Conservation (phyloP, 2,113 vertebrate species). For the Psilopsiagon aurifrons region DNA sequence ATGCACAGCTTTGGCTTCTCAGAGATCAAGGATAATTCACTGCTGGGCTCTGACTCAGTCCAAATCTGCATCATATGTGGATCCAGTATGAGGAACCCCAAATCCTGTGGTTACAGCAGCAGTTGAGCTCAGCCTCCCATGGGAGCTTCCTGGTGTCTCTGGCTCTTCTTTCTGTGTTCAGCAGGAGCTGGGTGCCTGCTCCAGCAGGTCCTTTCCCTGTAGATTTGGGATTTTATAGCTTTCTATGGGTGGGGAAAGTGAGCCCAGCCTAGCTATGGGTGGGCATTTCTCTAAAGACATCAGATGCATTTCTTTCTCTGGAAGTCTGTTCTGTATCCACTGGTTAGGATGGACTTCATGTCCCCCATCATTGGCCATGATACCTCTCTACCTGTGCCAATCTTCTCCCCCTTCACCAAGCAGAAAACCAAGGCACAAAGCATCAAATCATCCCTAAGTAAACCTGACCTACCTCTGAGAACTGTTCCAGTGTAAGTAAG, state of each 20-base stretch:
- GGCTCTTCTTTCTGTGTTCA: not conserved
- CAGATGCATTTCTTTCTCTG: not conserved
- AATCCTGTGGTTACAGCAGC: not conserved
- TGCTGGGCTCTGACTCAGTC: not conserved
- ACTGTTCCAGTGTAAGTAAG: not conserved
- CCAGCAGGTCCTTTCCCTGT: not conserved
- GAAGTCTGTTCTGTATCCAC: not conserved
- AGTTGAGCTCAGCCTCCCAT: not conserved
- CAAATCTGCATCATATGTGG: not conserved
- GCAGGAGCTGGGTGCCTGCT: not conserved
- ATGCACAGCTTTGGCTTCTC: not conserved
- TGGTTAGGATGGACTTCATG: not conserved
- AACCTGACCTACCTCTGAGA: not conserved
- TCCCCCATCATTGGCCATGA: not conserved
- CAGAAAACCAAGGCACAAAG: not conserved
- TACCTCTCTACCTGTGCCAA: not conserved
- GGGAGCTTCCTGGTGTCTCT: not conserved
- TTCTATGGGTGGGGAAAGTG: not conserved
- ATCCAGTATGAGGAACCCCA: not conserved
- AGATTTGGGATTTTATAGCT: not conserved
- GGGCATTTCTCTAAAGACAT: not conserved
- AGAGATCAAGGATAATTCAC: not conserved
- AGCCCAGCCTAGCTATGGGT: not conserved
- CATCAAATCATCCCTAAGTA: not conserved
- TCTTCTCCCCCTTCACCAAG: not conserved